Evolutionary conservation across 2,888 invertebrate genomes (phyloP).

Genomic region (Drosophila recens): DNA sequence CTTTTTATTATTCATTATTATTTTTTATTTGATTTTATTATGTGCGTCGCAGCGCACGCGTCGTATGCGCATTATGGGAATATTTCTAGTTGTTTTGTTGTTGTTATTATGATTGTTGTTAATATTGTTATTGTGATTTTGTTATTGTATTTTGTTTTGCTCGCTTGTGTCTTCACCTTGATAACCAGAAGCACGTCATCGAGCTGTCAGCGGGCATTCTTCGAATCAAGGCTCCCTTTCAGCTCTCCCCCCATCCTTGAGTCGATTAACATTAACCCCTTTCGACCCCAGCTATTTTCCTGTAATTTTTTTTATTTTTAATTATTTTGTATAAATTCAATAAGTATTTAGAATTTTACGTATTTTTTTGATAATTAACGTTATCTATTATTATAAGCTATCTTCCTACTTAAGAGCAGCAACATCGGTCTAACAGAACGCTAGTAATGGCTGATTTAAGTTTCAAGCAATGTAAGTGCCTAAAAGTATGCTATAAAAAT

Average conservation of each 20-base stretch:
- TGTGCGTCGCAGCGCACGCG: conserved; percentile 39
- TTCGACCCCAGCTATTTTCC: too few relatives aligned
- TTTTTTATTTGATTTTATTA: conserved; percentile 26
- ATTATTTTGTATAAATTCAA: too few relatives aligned
- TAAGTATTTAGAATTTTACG: too few relatives aligned
- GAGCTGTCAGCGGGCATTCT: conserved; percentile 4
- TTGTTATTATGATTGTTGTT: conserved; percentile 19
- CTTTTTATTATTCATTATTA: conserved; percentile 42
- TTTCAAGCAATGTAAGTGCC: too few relatives aligned
- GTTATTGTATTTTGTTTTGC: conserved; percentile 48
- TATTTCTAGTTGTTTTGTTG: conserved; percentile 23
- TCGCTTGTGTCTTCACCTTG: conserved; percentile 54
- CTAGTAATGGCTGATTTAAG: too few relatives aligned
- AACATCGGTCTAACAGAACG: too few relatives aligned
- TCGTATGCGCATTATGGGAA: conserved; percentile 65
- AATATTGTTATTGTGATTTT: conserved; percentile 11
- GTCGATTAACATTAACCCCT: not conserved
- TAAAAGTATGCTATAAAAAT: too few relatives aligned
- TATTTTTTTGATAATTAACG: too few relatives aligned
- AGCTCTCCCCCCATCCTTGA: not conserved
- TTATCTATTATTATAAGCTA: too few relatives aligned
- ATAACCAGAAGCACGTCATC: conserved; percentile 54
- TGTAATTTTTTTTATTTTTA: too few relatives aligned
- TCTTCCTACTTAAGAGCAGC: too few relatives aligned
- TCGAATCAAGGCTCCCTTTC: not conserved